A percentile compares a stretch with the other conserved stretches of the same genome.
phyloP scores from a whole-genome alignment of 2,113 vertebrate species.

The Anas platyrhynchos region DNA sequence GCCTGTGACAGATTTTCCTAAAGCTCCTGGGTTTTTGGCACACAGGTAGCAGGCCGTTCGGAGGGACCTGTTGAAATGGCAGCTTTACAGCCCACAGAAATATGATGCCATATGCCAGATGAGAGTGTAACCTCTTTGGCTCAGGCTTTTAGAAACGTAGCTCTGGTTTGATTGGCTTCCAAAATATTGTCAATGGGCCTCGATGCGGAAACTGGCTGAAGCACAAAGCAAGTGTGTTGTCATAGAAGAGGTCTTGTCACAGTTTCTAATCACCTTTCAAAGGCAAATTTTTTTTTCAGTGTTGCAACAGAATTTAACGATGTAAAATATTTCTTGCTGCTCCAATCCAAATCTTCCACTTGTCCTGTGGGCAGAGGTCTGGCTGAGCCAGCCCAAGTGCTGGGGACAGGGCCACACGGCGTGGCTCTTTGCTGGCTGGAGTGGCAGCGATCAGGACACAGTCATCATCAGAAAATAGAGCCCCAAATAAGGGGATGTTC shows the following conservation, averaged over 20 bases:
- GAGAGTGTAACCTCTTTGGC: background rate
- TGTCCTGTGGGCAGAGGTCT: background rate
- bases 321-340: background rate
- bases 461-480: background rate
- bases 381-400: background rate
- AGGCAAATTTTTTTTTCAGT: background rate
- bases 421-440: background rate
- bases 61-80: background rate
- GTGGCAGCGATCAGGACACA: background rate
- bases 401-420: background rate
- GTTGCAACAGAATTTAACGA: background rate
- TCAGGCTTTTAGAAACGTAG: background rate
- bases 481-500: rapidly evolving
- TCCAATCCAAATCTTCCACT: background rate
- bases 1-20: background rate
- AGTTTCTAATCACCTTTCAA: background rate
- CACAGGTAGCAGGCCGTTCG: background rate
- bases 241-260: background rate
- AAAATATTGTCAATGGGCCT: background rate
- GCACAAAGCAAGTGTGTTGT: background rate
- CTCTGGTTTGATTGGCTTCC: background rate
- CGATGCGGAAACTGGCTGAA: background rate
- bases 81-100: background rate
- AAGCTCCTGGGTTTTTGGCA: background rate
- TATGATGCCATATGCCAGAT: background rate